These are phyloP conservation scores for Sylvilagus floridanus DNA, from an alignment of 2,797 vertebrate species.

Conservation along the genomic window DNA sequence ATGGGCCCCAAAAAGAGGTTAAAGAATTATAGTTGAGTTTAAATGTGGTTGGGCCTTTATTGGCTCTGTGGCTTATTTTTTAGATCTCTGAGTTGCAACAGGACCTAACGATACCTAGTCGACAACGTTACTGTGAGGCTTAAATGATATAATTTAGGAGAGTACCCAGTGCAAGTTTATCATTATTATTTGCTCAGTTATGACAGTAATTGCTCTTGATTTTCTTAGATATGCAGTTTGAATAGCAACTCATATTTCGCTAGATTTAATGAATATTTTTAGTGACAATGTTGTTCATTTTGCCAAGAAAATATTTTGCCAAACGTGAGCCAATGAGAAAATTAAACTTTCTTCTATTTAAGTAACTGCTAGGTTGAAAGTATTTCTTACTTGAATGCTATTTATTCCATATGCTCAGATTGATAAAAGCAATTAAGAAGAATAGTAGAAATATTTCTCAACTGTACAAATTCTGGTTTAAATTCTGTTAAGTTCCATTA, in stretches of 20 bases:
- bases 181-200: neutral
- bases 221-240: neutral
- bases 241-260: neutral
- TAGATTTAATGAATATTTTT: constrained; percentile 35
- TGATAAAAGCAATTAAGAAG: neutral
- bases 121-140: neutral
- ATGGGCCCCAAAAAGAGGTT: neutral
- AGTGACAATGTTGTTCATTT: neutral
- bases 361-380: constrained; percentile 19
- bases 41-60: neutral
- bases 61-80: neutral
- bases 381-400: constrained; percentile 3
- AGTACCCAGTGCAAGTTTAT: neutral
- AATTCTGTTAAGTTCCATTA: neutral
- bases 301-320: neutral
- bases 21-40: neutral
- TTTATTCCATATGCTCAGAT: neutral
- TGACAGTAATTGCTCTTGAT: neutral
- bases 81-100: neutral
- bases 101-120: neutral
- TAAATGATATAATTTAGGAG: constrained; percentile 1
- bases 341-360: constrained; percentile 9
- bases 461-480: constrained; percentile 17
- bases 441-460: neutral
- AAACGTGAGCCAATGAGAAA: constrained; percentile 31